Evolutionary conservation across 2,888 invertebrate genomes (phyloP).

Genomic region (Resseliella maxima): DNA sequence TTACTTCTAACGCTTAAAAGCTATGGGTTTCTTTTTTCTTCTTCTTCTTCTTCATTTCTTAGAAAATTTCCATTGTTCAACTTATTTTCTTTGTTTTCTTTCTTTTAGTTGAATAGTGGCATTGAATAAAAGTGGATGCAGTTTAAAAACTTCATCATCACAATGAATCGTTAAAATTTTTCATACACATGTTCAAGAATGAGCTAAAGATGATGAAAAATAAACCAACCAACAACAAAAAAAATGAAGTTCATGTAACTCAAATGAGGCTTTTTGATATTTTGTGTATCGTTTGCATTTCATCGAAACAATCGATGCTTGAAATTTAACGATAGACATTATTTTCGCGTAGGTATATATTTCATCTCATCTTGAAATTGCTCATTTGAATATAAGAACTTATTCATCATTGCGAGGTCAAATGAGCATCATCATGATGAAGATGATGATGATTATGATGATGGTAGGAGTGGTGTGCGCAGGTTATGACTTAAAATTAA

Average conservation of each 20-base stretch:
- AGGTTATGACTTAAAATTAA: slow-evolving; percentile 46
- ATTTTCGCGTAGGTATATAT: neutral
- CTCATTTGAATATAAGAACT: neutral
- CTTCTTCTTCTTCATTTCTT: too few relatives aligned
- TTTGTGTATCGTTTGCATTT: neutral
- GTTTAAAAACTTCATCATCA: neutral
- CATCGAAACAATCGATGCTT: slow-evolving; percentile 10
- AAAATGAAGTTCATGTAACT: neutral
- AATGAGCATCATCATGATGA: neutral
- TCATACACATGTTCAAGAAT: neutral
- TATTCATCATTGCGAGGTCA: neutral
- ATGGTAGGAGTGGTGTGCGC: neutral
- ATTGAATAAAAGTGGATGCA: too few relatives aligned
- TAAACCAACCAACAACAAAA: neutral
- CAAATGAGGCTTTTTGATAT: neutral
- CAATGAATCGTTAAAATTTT: neutral
- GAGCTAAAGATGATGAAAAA: too few relatives aligned
- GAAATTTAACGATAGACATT: neutral
- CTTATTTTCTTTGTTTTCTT: too few relatives aligned
- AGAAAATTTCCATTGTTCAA: too few relatives aligned
- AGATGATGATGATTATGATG: neutral
- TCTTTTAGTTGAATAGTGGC: too few relatives aligned
- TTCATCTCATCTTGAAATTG: slow-evolving; percentile 28
- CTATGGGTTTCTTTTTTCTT: too few relatives aligned
- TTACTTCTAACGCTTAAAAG: too few relatives aligned